These are phyloP conservation scores for Dasysyrphus tricinctus DNA, from an alignment of 2,888 invertebrate genomes.

Conservation along the genomic window DNA sequence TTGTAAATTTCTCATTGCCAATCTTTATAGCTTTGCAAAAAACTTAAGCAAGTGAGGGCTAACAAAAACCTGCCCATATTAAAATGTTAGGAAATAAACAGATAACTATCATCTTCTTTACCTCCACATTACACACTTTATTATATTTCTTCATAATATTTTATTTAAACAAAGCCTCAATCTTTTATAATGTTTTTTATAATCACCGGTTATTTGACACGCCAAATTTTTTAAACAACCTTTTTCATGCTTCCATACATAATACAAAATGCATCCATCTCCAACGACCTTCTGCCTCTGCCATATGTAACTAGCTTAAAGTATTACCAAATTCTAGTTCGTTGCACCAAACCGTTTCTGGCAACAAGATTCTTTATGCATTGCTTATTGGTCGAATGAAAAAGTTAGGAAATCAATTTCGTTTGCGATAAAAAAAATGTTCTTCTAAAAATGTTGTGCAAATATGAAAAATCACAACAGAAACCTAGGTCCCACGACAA, in stretches of 20 bases:
- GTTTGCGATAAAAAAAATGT: slow-evolving; percentile 55
- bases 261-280: not conserved
- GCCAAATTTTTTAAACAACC: slow-evolving; percentile 8
- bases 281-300: slow-evolving; percentile 22
- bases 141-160: no score
- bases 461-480: slow-evolving; percentile 3
- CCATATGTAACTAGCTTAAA: slow-evolving; percentile 22
- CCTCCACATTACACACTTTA: no score
- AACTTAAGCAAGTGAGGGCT: no score
- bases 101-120: no score
- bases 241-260: not conserved
- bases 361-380: slow-evolving; percentile 54
- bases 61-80: no score
- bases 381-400: not conserved
- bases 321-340: slow-evolving; percentile 61
- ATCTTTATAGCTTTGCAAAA: no score
- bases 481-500: no score
- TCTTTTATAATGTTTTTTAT: not conserved
- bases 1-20: no score
- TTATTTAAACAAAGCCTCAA: no score
- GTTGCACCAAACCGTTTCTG: slow-evolving; percentile 38
- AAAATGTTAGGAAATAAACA: no score
- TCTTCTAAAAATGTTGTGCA: slow-evolving; percentile 56
- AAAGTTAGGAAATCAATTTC: slow-evolving; percentile 52
- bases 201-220: slow-evolving; percentile 8